Base-by-base conservation (phyloP, 1,140 invertebrate species). In the Acromyrmex charruanus region DNA sequence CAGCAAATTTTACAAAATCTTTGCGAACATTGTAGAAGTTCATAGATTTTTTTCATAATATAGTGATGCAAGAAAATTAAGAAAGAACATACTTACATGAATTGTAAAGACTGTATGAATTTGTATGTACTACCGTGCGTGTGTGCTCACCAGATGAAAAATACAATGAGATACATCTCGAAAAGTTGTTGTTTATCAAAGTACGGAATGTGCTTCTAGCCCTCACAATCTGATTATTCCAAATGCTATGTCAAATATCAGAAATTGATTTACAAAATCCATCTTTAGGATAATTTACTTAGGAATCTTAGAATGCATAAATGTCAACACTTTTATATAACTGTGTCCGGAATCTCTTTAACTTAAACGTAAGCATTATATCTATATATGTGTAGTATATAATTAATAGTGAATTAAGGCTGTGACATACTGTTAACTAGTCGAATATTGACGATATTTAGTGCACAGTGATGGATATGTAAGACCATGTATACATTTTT, bases 41-140 rank as follows among this genome's bases (percentile, higher is more conserved):
- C 58, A 69, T 85, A 82, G 18, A 75, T 90, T 86, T 90, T 66
- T 90, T 89, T 90, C 84, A 92, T 88, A 59, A 55, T 66, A 82
- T 39, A 81, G 49, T 77, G 80, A 90, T 74, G 75, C 44, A 61
- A 61, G 39, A 85, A 77, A 69, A 16, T 77, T 61, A 80, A 65
- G 39, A 68, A 90, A 72, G 55, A 72, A 91, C 66, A 86, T 88
- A 88, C 65, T 87, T 89, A 44, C 39, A 89, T 86, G 53, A 39
- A 91, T 79, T 92, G 88, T 92, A 92, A 92, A 92, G 88, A 89
- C 89, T 92, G 91, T 93, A 92, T 87, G 90, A 68, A 89, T 92
- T 92, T 92, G 89, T 93, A 92, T 93, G 91, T 93, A 93, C 77
- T 91, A 87, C 55, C 91, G 90, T 92, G 91, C 90, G 92, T 90